Conservation (phyloP, 2,113 vertebrate species). For the Octodon degus region DNA sequence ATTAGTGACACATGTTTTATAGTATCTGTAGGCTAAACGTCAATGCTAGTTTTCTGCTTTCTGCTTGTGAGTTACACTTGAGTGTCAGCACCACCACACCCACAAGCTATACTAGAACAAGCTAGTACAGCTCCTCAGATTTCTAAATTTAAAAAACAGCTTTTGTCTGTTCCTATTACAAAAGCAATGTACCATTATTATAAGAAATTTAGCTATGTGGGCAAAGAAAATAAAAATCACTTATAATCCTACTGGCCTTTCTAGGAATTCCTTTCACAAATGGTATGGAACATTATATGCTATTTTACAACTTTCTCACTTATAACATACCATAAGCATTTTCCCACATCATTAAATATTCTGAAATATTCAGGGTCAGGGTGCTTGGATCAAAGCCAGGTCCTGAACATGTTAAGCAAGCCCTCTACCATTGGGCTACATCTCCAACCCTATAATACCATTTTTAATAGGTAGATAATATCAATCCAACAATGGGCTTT, state of each 20-base stretch:
- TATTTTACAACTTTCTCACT: constrained; percentile 29
- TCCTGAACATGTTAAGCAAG: neutral
- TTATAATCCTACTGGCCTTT: constrained; percentile 12
- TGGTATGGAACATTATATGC: neutral
- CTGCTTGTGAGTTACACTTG: neutral
- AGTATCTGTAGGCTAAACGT: constrained; percentile 8
- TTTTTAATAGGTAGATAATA: constrained; percentile 31
- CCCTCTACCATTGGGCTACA: neutral
- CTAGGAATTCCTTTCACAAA: neutral
- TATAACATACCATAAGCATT: constrained; percentile 42
- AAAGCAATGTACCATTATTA: constrained; percentile 33
- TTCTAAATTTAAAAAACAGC: neutral
- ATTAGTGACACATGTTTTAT: neutral
- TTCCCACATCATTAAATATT: constrained; percentile 49
- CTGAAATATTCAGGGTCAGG: neutral
- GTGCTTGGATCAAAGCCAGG: neutral
- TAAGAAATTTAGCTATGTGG: constrained; percentile 41
- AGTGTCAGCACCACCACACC: neutral
- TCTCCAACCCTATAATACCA: neutral
- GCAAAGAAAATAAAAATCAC: constrained; percentile 37
- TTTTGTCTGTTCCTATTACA: constrained; percentile 25
- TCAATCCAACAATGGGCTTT: neutral
- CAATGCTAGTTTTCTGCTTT: neutral
- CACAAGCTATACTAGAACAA: neutral
- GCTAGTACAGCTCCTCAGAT: neutral